Evolutionary conservation across 2,888 invertebrate species (phyloP), one percentile per base, ranked within the genome.

Genomic region (Deilephila elpenor): DNA sequence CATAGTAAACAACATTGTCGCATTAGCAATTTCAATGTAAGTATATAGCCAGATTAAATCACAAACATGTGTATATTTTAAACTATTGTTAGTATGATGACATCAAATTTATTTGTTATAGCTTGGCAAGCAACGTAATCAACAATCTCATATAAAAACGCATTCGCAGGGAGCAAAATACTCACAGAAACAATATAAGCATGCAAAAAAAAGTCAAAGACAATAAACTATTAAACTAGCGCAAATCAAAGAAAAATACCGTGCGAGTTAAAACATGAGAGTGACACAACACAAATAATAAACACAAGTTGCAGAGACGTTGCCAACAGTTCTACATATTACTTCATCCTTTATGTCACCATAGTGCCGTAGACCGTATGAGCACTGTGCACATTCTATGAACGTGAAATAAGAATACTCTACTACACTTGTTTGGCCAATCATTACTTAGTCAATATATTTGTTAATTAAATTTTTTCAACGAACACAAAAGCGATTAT

Each of bases 271-370:
- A 32, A 44, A 51, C 67, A 51, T 20, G 25, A 44, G 17, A 37
- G 51, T 51, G 51, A 29, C 51, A 62, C 62, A 67, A 44, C 44
- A 44, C 2, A 62, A 62, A 37, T 37, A 8, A 61, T 61, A 8
- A 61, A 60, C 67, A 25, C 67, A 51, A 37, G 51, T 67, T 67
- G 51, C 67, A 25, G 17, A 51, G 67, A 25, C 14, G 17, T 51
- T 44, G 51, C 64, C 14, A 67, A 25, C 51, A 51, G 51, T 51
- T 25, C 51, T 25, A 51, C 44, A 25, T 51, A 25, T 67, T 67
- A 67, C 67, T 67, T 51, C 67, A 67, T 67, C 51, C 67, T 51
- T 67, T 67, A 67, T 67, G 51, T 67, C 67, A 67, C 25, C 67
- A 14, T 44, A 51, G 25, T 56, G 4, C 56, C 56, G 56, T 56